Evolutionary conservation across 2,113 vertebrate genomes (phyloP), one percentile per base, ranked within the genome.

Genomic region (Riparia riparia): DNA sequence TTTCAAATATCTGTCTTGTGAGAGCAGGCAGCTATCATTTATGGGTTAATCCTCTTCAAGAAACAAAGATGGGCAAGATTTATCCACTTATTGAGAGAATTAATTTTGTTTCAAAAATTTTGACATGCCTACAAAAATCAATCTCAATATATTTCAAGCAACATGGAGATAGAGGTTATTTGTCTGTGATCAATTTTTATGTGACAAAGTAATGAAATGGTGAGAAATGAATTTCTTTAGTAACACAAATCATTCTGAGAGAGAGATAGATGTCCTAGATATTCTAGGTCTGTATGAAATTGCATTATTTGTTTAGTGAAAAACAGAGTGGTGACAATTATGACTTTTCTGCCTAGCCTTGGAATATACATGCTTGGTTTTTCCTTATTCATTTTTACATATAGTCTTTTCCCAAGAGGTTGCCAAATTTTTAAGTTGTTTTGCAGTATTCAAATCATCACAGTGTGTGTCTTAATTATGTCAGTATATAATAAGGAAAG

Each of bases 171-270:
- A 64, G 70, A 94, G 10, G 49, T 79, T 95, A 71, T 85, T 87
- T 85, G 26, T 71, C 54, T 78, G 44, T 71, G 74, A 85, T 91
- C 49, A 90, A 85, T 93, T 91, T 95, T 95, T 88, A 65, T 80
- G 37, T 76, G 73, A 87, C 81, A 94, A 82, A 85, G 41, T 15
- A 93, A 34, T 37, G 1, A 82, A 97, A 93, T 53, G 9, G 37
- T 74, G 66, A 91, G 82, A 90, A 97, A 94, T 71, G 0, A 84
- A 79, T 82, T 90, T 85, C n/a, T 74, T 82, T 74, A 41, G 41
- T 45, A 87, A 72, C 16, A 71, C 32, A 91, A 84, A 61, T 71
- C 14, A 57, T 66, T 91, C 65, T 90, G 34, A 89, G 56, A 84
- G 57, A 83, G 14, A 82, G 41, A 84, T 1, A 81, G 14, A 88